These are phyloP conservation scores for Psittacus erithacus DNA, from an alignment of 2,113 vertebrate species.

Conservation along the genomic window DNA sequence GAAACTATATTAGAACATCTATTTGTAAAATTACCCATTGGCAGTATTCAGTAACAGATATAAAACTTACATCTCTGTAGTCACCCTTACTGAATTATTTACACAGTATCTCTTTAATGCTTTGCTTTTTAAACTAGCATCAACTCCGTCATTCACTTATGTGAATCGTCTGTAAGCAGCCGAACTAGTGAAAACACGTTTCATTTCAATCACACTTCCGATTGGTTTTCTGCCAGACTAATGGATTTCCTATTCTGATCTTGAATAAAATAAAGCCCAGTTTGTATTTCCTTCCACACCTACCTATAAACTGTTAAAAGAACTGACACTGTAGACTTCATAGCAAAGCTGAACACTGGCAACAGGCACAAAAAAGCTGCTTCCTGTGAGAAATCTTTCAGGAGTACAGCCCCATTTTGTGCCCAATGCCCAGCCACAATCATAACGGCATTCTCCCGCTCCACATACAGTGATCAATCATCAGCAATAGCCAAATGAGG, in stretches of 20 bases:
- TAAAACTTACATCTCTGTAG: background rate
- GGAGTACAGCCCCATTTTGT: background rate
- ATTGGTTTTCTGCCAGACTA: background rate
- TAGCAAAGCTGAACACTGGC: background rate
- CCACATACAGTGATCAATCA: background rate
- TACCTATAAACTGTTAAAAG: background rate
- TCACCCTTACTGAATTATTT: background rate
- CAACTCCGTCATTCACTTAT: background rate
- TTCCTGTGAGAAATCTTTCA: background rate
- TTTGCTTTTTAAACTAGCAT: background rate
- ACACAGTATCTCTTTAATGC: background rate
- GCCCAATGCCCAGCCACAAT: background rate
- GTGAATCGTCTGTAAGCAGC: background rate
- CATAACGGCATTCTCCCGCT: background rate
- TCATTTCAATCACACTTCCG: background rate
- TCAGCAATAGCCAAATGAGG: accelerated
- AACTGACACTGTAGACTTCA: background rate
- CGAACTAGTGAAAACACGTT: background rate
- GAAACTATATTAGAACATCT: background rate
- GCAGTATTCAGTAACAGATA: background rate
- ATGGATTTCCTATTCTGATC: background rate
- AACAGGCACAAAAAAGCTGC: background rate
- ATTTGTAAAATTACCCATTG: background rate
- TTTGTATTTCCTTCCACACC: background rate
- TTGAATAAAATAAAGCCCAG: background rate